Percentiles rank a stretch among this genome's conserved stretches.
These are phyloP conservation scores for Blastomussa wellsi DNA, from an alignment of 92 coral and sea anemone species.

Conservation along the genomic window DNA sequence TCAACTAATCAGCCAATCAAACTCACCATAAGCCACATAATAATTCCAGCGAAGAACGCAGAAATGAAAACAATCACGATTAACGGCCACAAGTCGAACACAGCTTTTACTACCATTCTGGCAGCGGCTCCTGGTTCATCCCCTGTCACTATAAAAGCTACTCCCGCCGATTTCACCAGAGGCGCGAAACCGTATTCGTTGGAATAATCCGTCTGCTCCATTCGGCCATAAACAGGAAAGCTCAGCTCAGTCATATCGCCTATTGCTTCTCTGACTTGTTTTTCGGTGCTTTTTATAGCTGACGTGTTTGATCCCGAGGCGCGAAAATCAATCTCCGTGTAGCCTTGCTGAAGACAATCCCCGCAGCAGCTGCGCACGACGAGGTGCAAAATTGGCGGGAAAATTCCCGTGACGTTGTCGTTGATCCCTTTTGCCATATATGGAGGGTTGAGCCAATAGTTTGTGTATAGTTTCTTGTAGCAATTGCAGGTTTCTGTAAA, in stretches of 20 bases:
- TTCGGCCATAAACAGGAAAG: conserved; percentile 79
- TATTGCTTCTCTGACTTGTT: conserved; percentile 53
- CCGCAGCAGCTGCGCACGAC: conserved; percentile 74
- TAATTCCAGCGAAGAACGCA: conserved; percentile 77
- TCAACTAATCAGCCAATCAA: background rate
- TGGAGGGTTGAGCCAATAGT: conserved; percentile 90
- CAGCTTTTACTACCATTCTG: conserved; percentile 67
- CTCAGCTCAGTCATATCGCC: conserved; percentile 66
- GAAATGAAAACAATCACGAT: conserved; percentile 72
- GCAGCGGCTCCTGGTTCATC: conserved; percentile 69
- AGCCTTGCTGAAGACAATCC: conserved; percentile 59
- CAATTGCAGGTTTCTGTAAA: conserved; percentile 91
- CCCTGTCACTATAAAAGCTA: conserved; percentile 69
- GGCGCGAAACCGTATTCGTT: conserved; percentile 80
- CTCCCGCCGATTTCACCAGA: conserved; percentile 84
- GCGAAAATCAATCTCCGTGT: conserved; percentile 56
- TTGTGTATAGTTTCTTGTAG: conserved; percentile 68
- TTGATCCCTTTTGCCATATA: conserved; percentile 45
- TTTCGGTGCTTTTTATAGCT: conserved; percentile 51
- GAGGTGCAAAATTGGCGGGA: conserved; percentile 69
- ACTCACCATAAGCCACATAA: conserved; percentile 91
- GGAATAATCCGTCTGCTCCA: conserved; percentile 55
- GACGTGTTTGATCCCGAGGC: conserved; percentile 19
- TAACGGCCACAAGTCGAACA: conserved; percentile 82
- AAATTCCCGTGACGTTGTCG: conserved; percentile 69